Percentiles rank a stretch among this genome's conserved stretches.
Evolutionary conservation across 2,888 invertebrate genomes (phyloP).

Genomic region (Argyresthia goedartella): DNA sequence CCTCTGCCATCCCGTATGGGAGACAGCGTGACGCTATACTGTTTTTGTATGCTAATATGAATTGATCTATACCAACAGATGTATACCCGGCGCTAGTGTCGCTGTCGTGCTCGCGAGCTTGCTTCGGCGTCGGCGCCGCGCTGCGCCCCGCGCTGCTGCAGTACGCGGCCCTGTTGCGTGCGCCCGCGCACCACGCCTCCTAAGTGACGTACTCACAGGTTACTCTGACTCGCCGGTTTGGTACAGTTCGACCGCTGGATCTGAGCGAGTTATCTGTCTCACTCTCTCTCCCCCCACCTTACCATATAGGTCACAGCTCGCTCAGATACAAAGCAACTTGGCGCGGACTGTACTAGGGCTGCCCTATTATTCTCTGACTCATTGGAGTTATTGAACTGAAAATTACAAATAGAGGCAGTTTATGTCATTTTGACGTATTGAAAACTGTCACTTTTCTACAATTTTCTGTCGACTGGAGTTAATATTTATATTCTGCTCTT

Average conservation of each 20-base stretch:
- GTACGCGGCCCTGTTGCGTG: slow-evolving; percentile 84
- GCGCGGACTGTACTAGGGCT: too few relatives aligned
- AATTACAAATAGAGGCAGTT: too few relatives aligned
- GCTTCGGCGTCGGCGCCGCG: slow-evolving; percentile 78
- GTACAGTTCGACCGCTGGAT: not conserved
- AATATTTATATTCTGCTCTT: not conserved
- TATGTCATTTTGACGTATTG: too few relatives aligned
- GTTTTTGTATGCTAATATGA: too few relatives aligned
- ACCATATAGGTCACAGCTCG: too few relatives aligned
- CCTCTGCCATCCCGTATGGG: too few relatives aligned
- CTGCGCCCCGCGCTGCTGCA: slow-evolving; percentile 86
- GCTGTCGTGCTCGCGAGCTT: slow-evolving; percentile 85
- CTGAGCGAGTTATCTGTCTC: not conserved
- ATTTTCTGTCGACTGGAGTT: too few relatives aligned
- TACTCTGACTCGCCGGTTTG: not conserved
- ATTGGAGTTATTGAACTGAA: too few relatives aligned
- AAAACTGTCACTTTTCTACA: too few relatives aligned
- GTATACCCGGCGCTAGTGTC: slow-evolving; percentile 91
- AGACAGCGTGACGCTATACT: too few relatives aligned
- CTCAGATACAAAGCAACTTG: too few relatives aligned
- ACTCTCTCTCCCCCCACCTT: not conserved
- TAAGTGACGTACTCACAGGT: not conserved
- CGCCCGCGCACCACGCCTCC: slow-evolving; percentile 63
- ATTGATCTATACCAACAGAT: slow-evolving; percentile 23
- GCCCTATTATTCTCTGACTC: too few relatives aligned